Conservation (phyloP, 1,140 invertebrate species). For the Cyphomyrmex costatus region DNA sequence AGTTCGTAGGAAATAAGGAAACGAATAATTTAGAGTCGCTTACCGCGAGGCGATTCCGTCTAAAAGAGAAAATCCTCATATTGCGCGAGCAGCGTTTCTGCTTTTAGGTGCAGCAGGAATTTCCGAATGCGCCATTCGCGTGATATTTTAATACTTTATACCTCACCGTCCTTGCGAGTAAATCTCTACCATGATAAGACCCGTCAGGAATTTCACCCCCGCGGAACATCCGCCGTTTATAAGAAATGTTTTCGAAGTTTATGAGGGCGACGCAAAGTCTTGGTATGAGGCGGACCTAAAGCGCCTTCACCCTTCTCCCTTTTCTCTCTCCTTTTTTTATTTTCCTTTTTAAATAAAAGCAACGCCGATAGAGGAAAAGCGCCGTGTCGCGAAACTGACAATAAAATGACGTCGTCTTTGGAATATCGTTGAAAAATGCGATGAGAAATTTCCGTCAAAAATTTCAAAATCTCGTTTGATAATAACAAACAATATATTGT, state of each 20-base stretch:
- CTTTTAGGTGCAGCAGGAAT: slow-evolving; percentile 61
- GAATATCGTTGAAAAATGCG: slow-evolving; percentile 59
- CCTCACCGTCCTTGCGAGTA: slow-evolving; percentile 66
- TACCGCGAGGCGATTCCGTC: slow-evolving; percentile 37
- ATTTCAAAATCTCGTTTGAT: too few relatives aligned
- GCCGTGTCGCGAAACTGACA: slow-evolving; percentile 49
- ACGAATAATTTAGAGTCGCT: slow-evolving; percentile 50
- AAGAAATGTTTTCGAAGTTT: slow-evolving; percentile 77
- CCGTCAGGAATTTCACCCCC: slow-evolving; percentile 71
- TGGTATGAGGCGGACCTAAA: slow-evolving; percentile 53
- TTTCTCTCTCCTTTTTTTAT: slow-evolving; percentile 29
- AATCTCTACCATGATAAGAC: slow-evolving; percentile 74
- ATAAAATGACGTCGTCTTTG: slow-evolving; percentile 59
- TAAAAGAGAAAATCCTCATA: slow-evolving; percentile 41
- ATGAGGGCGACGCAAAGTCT: slow-evolving; percentile 69
- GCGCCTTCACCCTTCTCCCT: slow-evolving; percentile 41
- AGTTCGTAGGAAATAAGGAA: slow-evolving; percentile 29
- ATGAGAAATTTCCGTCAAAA: slow-evolving; percentile 9
- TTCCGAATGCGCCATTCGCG: slow-evolving; percentile 62
- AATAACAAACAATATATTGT: too few relatives aligned
- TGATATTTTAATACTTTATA: slow-evolving; percentile 76
- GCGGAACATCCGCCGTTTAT: slow-evolving; percentile 73
- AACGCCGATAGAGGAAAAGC: slow-evolving; percentile 27
- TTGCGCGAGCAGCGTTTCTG: slow-evolving; percentile 51
- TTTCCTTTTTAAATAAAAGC: slow-evolving; percentile 65